A percentile compares a stretch with the other conserved stretches of the same genome.
Conservation (phyloP, 2,797 vertebrate genomes). For the Tadarida brasiliensis region DNA sequence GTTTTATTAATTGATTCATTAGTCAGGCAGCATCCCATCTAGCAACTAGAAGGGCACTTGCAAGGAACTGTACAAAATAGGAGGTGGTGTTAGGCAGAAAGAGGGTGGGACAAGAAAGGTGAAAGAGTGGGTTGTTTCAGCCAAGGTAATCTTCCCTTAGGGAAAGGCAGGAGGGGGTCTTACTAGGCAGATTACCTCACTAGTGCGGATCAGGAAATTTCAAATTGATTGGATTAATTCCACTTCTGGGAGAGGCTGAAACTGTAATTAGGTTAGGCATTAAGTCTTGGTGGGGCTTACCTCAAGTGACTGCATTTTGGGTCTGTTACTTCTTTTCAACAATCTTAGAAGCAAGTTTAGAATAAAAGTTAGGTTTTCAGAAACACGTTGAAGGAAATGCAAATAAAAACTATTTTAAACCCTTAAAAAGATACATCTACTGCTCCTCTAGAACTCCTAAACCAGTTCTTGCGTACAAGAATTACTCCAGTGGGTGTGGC, state of each 20-base stretch:
- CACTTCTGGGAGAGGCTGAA: not conserved
- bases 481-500: slow-evolving; percentile 52
- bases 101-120: not conserved
- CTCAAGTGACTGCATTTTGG: not conserved
- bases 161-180: no score
- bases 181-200: not conserved
- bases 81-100: not conserved
- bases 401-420: slow-evolving; percentile 35
- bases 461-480: not conserved
- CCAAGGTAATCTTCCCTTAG: not conserved
- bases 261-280: not conserved
- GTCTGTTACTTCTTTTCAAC: not conserved
- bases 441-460: slow-evolving; percentile 22
- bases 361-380: not conserved
- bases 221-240: not conserved
- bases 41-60: not conserved
- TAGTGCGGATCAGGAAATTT: not conserved
- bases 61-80: not conserved
- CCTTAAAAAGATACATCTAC: not conserved
- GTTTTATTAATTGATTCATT: not conserved
- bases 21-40: not conserved
- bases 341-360: slow-evolving; percentile 30
- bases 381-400: not conserved
- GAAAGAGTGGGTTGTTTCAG: not conserved
- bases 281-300: not conserved